phyloP scores from a whole-genome alignment of 2,888 invertebrate species.

The Kryphioiulus occultus region DNA sequence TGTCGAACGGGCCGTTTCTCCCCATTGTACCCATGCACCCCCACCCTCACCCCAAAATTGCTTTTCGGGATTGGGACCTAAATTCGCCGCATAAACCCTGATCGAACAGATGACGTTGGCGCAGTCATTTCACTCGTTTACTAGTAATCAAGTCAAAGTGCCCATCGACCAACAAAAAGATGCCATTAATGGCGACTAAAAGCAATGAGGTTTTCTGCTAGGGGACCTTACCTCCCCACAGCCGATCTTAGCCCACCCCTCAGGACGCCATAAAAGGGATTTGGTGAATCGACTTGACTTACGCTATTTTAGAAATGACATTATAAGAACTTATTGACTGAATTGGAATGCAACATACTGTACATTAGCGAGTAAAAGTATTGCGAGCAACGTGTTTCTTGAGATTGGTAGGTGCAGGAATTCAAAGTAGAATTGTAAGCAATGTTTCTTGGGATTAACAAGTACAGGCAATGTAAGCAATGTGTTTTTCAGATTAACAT shows the following conservation, averaged over 20 bases:
- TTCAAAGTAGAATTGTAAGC: too few relatives aligned
- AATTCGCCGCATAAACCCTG: neutral
- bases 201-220: neutral
- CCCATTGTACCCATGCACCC: neutral
- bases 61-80: neutral
- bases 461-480: too few relatives aligned
- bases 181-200: neutral
- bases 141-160: slow-evolving; percentile 17
- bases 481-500: too few relatives aligned
- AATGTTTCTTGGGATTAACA: too few relatives aligned
- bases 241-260: neutral
- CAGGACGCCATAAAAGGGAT: too few relatives aligned
- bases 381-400: too few relatives aligned
- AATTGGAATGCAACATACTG: too few relatives aligned
- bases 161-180: slow-evolving; percentile 25
- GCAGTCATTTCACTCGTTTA: slow-evolving; percentile 39
- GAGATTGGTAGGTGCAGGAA: too few relatives aligned
- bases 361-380: too few relatives aligned
- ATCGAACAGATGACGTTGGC: slow-evolving; percentile 18
- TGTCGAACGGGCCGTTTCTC: neutral
- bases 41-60: neutral
- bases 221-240: neutral
- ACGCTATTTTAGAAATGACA: too few relatives aligned
- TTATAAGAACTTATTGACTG: too few relatives aligned
- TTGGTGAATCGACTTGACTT: too few relatives aligned